Base-by-base conservation (phyloP, 2,113 vertebrate species). In the Rostratula benghalensis region DNA sequence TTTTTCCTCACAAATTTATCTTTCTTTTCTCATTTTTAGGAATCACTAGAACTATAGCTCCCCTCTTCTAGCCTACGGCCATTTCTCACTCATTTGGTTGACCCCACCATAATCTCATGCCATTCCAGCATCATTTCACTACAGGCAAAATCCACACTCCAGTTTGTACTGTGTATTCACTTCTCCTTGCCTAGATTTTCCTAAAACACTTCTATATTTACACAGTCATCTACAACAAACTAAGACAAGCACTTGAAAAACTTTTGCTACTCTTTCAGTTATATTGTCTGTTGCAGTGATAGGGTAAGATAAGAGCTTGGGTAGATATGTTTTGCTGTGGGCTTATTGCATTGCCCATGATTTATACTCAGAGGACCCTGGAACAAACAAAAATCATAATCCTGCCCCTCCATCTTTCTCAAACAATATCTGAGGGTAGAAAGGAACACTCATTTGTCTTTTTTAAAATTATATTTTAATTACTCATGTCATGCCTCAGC, bases 391-490 rank as follows among this genome's bases (percentile, higher is more conserved):
- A 97, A 94, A 96, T 93, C 90, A 60, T 94, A 89, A 93, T 91
- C n/a, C 70, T 81, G 79, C 39, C 35, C n/a, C 16, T 30, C 50
- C 30, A 75, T 86, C 91, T 71, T 83, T 84, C 65, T 91, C 33
- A 81, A 84, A 92, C 83, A 92, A 73, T 76, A 97, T 96, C 74
- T 53, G 69, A 70, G 84, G 82, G 61, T n/a, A 50, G 84, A 91
- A 93, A 93, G 95, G 93, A 86, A 67, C 87, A 75, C 92, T 87
- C 89, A 91, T 95, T 97, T 96, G 74, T 96, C 92, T 93, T 96
- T 96, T 97, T 95, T 84, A 76, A 96, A 97, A 95, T 96, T 12
- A 96, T 96, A 96, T 96, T 97, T 97, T 97, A 97, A 97, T 97
- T 97, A 97, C 90, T 97, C 92, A 96, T 94, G 91, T 94, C 87